These are phyloP conservation scores for Rhodophaea formosa DNA, from an alignment of 2,888 invertebrate species.

Conservation along the genomic window DNA sequence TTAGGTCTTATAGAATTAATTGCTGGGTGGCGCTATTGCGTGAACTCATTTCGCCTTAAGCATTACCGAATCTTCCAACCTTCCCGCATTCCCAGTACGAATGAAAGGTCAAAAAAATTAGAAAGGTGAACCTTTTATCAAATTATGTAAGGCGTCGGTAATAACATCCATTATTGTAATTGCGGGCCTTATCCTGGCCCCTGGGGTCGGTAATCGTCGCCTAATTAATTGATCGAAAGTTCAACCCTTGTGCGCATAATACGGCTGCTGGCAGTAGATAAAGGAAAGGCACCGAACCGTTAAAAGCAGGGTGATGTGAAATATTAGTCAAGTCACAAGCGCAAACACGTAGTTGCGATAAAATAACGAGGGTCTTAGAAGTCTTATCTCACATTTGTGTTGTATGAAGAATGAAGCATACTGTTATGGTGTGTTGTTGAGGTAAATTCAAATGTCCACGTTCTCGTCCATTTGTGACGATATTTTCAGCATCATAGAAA, in stretches of 20 bases:
- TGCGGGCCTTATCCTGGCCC: constrained; percentile 56
- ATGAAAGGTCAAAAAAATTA: constrained; percentile 8
- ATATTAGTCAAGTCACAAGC: constrained; percentile 75
- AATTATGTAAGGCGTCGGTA: constrained; percentile 59
- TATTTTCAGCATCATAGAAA: too few species aligned
- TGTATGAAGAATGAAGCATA: too few species aligned
- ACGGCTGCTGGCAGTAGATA: constrained; percentile 73
- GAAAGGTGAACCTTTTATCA: constrained; percentile 28
- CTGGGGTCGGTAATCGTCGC: constrained; percentile 65
- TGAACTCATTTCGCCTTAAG: too few species aligned
- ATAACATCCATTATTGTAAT: constrained; percentile 69
- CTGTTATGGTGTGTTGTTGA: too few species aligned
- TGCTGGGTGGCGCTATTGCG: too few species aligned
- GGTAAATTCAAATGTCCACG: too few species aligned
- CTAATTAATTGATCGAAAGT: constrained; percentile 80
- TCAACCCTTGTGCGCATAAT: constrained; percentile 74
- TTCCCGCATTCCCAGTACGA: not conserved
- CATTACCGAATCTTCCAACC: too few species aligned
- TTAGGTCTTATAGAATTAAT: too few species aligned
- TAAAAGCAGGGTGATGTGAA: constrained; percentile 74
- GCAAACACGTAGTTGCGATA: constrained; percentile 62
- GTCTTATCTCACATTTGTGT: not conserved
- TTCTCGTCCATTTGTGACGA: too few species aligned
- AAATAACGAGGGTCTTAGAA: not conserved
- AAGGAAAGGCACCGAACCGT: constrained; percentile 70